Evolutionary conservation across 1,140 invertebrate species (phyloP), one percentile per base, ranked within the genome.

Genomic region (Helicoverpa armigera): DNA sequence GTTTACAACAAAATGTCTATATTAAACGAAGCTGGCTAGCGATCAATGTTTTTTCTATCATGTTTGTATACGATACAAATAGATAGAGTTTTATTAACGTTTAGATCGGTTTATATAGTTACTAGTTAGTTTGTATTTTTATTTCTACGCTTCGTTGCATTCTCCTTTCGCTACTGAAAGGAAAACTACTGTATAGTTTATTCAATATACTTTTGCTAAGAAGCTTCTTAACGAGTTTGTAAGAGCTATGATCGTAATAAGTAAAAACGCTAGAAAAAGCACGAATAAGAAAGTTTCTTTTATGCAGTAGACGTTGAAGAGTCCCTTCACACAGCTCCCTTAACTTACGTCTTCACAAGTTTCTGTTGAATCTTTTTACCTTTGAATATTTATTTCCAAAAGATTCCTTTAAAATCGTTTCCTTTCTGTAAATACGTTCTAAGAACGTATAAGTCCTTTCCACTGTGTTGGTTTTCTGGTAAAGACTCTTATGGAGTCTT

Each of bases 331-430:
- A 29, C 67, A 14, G 16, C 48, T 70, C 50, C 18, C 67, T 53
- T 53, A 16, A 53, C 67, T 1, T 48, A 51, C 67, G 67, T 70
- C 67, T 70, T 13, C 18, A 53, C 43, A 53, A 70, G 16, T 70
- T 67, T 70, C 53, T 53, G 67, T 70, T 70, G 48, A 53, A 70
- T 35, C 16, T 70, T 7, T 23, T 70, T 48, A 70, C 16, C 67
- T 70, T 61, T 61, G 2, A 53, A 70, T 53, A 18, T 48, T 67
- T 43, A 18, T 18, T 9, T 70, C 51, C 29, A 23, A 51, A 70
- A 70, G 5, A 53, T 13, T 70, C 51, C 18, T 69, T 4, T 16
- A 23, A 69, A 51, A 7, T n/a, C 35, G 10, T 69, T 69, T 69
- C 7, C n/a, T 65, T 35, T 65, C 43, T 23, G 18, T 10, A 58